A percentile compares a stretch with the other conserved stretches of the same genome.
phyloP scores from a whole-genome alignment of 2,797 vertebrate species.

The Eospalax fontanierii region DNA sequence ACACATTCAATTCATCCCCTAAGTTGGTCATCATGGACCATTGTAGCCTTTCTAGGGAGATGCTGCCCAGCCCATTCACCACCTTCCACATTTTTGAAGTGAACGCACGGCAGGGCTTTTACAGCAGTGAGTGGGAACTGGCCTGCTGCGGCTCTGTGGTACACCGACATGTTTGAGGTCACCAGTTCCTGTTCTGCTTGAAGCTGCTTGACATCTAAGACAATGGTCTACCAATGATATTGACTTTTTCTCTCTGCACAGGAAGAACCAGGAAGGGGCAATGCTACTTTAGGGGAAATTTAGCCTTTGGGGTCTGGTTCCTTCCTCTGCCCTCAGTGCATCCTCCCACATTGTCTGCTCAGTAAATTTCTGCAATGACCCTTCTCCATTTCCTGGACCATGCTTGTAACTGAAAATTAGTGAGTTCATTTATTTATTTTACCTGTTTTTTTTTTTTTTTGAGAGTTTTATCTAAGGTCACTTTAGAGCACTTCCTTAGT shows the following conservation, averaged over 20 bases:
- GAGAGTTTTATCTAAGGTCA: not conserved
- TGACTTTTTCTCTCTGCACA: not conserved
- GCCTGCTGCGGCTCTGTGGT: fast-evolving
- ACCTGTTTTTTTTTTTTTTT: not conserved
- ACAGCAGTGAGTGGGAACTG: fast-evolving
- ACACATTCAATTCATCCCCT: not conserved
- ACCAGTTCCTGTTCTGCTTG: not conserved
- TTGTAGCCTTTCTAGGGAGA: not conserved
- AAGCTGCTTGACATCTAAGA: not conserved
- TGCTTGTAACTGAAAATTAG: not conserved
- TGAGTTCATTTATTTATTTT: not conserved
- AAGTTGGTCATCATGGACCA: not conserved
- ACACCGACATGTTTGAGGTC: not conserved
- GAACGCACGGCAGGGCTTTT: fast-evolving
- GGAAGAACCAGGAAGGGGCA: not conserved
- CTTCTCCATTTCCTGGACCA: not conserved
- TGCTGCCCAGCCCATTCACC: fast-evolving
- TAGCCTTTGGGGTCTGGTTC: not conserved
- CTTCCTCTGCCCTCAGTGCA: fast-evolving
- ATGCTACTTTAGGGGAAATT: not conserved
- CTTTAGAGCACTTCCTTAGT: not conserved
- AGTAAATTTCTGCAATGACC: fast-evolving
- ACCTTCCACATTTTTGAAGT: not conserved
- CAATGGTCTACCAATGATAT: no score
- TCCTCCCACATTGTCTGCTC: fast-evolving